Evolutionary conservation across 2,888 invertebrate genomes (phyloP).

Genomic region (Lycaena phlaeas): DNA sequence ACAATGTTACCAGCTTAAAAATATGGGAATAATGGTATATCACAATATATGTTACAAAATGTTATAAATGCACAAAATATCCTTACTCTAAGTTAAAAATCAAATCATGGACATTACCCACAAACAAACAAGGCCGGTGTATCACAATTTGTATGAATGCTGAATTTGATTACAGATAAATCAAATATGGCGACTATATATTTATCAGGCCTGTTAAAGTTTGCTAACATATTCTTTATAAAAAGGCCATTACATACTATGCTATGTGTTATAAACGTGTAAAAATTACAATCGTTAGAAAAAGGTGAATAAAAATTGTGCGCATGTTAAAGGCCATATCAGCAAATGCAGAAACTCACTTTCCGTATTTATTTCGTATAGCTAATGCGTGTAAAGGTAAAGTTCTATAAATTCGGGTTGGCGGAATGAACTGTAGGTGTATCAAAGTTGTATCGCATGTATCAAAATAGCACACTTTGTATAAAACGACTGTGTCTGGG

Average conservation of each 20-base stretch:
- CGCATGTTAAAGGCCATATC: slow-evolving; percentile 25
- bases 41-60: slow-evolving; percentile 45
- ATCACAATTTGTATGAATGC: neutral
- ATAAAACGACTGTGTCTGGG: slow-evolving; percentile 13
- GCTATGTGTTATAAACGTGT: slow-evolving; percentile 23
- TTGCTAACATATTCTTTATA: neutral
- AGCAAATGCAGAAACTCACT: slow-evolving; percentile 23
- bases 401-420: slow-evolving; percentile 16
- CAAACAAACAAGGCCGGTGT: neutral
- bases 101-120: neutral
- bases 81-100: slow-evolving; percentile 11
- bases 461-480: slow-evolving; percentile 17
- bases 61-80: slow-evolving; percentile 40
- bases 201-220: neutral
- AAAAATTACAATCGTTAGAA: slow-evolving; percentile 28
- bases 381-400: slow-evolving; percentile 43
- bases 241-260: neutral
- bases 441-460: slow-evolving; percentile 30
- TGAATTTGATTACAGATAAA: neutral
- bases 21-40: slow-evolving; percentile 33
- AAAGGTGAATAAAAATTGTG: slow-evolving; percentile 31
- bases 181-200: too few species aligned
- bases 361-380: slow-evolving; percentile 19
- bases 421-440: slow-evolving; percentile 57
- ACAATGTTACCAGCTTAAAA: slow-evolving; percentile 15